phyloP scores from a whole-genome alignment of 2,888 invertebrate species.

The Drosophila nr. perissopoda region DNA sequence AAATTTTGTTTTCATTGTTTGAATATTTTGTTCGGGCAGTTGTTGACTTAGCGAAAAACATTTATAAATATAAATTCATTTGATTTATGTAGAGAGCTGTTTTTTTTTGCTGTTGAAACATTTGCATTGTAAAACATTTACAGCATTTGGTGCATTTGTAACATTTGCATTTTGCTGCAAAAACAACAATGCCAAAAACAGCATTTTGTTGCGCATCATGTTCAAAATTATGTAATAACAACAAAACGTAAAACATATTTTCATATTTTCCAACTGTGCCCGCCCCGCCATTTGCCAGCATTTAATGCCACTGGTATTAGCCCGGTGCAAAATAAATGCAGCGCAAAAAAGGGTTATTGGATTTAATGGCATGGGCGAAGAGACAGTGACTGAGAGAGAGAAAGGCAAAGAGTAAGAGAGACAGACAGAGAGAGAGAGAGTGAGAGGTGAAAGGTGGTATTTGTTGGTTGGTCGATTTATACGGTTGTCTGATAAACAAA shows the following conservation, averaged over 20 bases:
- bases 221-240: constrained; percentile 54
- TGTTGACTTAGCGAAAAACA: constrained; percentile 23
- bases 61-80: constrained; percentile 22
- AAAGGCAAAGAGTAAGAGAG: no score
- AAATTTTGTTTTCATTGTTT: neutral
- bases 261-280: constrained; percentile 24
- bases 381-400: neutral
- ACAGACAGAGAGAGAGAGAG: neutral
- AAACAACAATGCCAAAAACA: constrained; percentile 45
- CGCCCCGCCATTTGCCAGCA: neutral
- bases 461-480: neutral
- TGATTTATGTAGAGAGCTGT: constrained; percentile 24
- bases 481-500: constrained; percentile 60
- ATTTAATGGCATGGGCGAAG: constrained; percentile 5
- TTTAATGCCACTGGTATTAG: constrained; percentile 44
- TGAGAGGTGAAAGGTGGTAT: neutral
- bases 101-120: constrained; percentile 24
- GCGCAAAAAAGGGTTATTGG: constrained; percentile 38
- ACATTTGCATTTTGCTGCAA: constrained; percentile 20
- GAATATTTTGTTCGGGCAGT: constrained; percentile 9
- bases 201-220: constrained; percentile 30
- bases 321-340: constrained; percentile 28
- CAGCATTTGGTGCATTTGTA: constrained; percentile 31
- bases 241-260: constrained; percentile 40
- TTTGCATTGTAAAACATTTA: constrained; percentile 22